A percentile compares a stretch with the other conserved stretches of the same genome.
Evolutionary conservation across 1,140 invertebrate genomes (phyloP).

Genomic region (Batillaria attramentaria): DNA sequence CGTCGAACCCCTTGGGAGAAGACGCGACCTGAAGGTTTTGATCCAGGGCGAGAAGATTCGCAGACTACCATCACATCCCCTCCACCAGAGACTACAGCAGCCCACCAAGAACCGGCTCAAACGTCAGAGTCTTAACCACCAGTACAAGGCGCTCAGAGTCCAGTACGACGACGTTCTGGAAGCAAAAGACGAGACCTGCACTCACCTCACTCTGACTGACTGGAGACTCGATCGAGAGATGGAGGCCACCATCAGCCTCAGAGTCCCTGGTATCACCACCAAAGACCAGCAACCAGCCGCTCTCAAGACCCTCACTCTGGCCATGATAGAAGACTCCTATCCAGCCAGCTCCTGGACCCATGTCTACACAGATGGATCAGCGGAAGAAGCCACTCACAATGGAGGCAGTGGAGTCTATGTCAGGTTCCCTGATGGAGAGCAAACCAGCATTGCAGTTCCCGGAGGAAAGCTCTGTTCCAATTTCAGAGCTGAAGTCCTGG

Average conservation of each 20-base stretch:
- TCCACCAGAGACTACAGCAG: slow-evolving; percentile 15
- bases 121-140: slow-evolving; percentile 31
- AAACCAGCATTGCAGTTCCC: not conserved
- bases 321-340: not conserved
- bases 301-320: slow-evolving; percentile 15
- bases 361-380: slow-evolving; percentile 15
- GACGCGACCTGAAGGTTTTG: not conserved
- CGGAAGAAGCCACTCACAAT: not conserved
- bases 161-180: not conserved
- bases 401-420: slow-evolving; percentile 2
- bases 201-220: not conserved
- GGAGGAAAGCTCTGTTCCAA: slow-evolving; percentile 13
- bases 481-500: slow-evolving; percentile 14
- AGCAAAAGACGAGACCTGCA: not conserved
- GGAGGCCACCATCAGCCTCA: slow-evolving; percentile 6
- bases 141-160: slow-evolving; percentile 18
- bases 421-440: not conserved
- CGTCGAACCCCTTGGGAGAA: slow-evolving; percentile 8
- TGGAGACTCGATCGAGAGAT: slow-evolving; percentile 5
- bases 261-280: not conserved
- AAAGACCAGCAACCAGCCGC: slow-evolving; percentile 1
- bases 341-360: slow-evolving; percentile 7
- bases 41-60: slow-evolving; percentile 5
- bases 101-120: slow-evolving; percentile 31
- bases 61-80: slow-evolving; percentile 30